phyloP scores from a whole-genome alignment of 2,113 vertebrate species.

The Vanacampus margaritifer region DNA sequence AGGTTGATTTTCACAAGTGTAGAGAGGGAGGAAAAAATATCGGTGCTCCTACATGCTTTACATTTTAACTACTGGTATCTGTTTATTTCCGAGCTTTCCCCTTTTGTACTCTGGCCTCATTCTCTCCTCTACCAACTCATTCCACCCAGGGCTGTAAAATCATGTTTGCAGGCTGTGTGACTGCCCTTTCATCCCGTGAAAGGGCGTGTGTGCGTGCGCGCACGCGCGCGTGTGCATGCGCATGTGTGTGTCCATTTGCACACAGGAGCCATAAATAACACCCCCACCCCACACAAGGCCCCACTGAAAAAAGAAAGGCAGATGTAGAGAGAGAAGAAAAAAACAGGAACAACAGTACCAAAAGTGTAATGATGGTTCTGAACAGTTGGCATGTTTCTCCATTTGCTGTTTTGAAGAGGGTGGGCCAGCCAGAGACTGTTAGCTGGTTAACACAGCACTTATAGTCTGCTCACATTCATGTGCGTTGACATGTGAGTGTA shows the following conservation, averaged over 20 bases:
- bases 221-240: conserved; percentile 15
- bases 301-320: conserved; percentile 54
- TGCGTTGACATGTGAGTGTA: conserved; percentile 27
- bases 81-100: conserved; percentile 65
- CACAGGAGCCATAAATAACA: conserved; percentile 75
- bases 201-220: conserved; percentile 46
- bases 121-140: conserved; percentile 70
- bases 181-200: conserved; percentile 73
- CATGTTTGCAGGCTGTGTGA: conserved; percentile 68
- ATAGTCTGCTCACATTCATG: conserved; percentile 22
- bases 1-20: conserved; percentile 13
- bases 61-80: conserved; percentile 56
- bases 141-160: conserved; percentile 75
- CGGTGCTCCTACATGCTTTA: conserved; percentile 42
- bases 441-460: conserved; percentile 17
- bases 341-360: conserved; percentile 30
- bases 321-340: conserved; percentile 45
- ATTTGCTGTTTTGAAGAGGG: conserved; percentile 30
- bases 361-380: conserved; percentile 23
- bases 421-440: background rate
- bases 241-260: conserved; percentile 54
- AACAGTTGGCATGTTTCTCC: conserved; percentile 30
- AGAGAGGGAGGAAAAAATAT: background rate
- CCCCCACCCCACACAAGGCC: conserved; percentile 59
- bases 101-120: conserved; percentile 64